Percentiles rank a stretch among this genome's conserved stretches.
phyloP scores from a whole-genome alignment of 2,113 vertebrate species.

The Rhabdornis inornatus region DNA sequence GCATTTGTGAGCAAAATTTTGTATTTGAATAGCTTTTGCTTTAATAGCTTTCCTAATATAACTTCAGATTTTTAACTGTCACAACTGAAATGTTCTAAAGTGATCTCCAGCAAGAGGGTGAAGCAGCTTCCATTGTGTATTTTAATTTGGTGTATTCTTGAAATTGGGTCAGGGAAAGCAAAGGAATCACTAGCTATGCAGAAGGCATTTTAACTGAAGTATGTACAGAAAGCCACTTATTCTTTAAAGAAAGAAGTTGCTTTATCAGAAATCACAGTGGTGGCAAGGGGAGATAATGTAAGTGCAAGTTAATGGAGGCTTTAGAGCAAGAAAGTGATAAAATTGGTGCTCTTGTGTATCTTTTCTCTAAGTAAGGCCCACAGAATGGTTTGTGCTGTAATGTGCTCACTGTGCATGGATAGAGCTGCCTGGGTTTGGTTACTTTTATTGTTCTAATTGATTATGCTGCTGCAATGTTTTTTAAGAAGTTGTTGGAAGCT shows the following conservation, averaged over 20 bases:
- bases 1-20: not conserved
- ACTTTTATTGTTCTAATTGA: not conserved
- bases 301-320: not conserved
- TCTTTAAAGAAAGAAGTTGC: not conserved
- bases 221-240: fast-evolving
- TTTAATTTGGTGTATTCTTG: not conserved
- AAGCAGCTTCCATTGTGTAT: not conserved
- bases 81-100: not conserved
- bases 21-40: not conserved
- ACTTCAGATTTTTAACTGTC: not conserved
- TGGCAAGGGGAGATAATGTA: not conserved
- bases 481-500: not conserved
- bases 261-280: not conserved
- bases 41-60: not conserved
- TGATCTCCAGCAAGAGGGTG: not conserved
- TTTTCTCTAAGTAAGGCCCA: not conserved
- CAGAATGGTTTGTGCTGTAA: not conserved
- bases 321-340: not conserved
- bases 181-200: not conserved
- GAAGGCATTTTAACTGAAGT: not conserved
- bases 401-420: not conserved
- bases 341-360: not conserved
- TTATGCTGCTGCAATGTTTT: not conserved
- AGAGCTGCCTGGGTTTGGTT: not conserved
- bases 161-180: not conserved